Evolutionary conservation across 2,888 invertebrate genomes (phyloP), one percentile per base, ranked within the genome.

Genomic region (Pristionchus entomophagus): DNA sequence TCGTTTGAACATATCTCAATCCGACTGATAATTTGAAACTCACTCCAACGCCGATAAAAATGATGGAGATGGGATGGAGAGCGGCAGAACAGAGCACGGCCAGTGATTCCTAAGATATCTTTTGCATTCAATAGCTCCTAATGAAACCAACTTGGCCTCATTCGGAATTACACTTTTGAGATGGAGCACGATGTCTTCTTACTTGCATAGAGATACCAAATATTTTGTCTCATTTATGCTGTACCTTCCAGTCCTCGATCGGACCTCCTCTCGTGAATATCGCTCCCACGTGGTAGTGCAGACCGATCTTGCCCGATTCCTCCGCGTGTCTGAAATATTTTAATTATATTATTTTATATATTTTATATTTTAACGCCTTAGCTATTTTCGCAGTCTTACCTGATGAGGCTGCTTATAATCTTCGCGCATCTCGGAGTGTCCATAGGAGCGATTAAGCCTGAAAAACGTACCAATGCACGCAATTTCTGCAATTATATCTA

Each of bases 11-110:
- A n/a, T n/a, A n/a, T n/a, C n/a, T n/a, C n/a, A n/a, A n/a, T n/a
- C n/a, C n/a, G n/a, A 4, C 3, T 59, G 59, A 22, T 59, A 17
- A 19, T 22, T 56, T n/a, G 26, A 59, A 59, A 26, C 59, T 69
- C 62, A 91, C 89, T n/a, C 92, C 92, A 86, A 92, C 90, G 53
- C 92, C 91, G 80, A 92, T 89, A 86, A 92, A 91, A 69, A 92
- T 84, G 78, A 92, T 89, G 17, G 92, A 92, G 19, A 92, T 85
- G 6, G 92, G 92, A 65, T 92, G 91, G 38, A 91, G 89, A 26
- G 92, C 89, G 29, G 92, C 92, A 26, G 89, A 87, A 85, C 89
- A 91, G 19, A 92, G 69, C 1, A 92, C 88, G 51, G 89, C 88
- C 35, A 90, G 88, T 17, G 91, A 89, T 62, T 92, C 92, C 87